These are phyloP conservation scores for Cairina moschata DNA, from an alignment of 2,113 vertebrate species.

Conservation along the genomic window DNA sequence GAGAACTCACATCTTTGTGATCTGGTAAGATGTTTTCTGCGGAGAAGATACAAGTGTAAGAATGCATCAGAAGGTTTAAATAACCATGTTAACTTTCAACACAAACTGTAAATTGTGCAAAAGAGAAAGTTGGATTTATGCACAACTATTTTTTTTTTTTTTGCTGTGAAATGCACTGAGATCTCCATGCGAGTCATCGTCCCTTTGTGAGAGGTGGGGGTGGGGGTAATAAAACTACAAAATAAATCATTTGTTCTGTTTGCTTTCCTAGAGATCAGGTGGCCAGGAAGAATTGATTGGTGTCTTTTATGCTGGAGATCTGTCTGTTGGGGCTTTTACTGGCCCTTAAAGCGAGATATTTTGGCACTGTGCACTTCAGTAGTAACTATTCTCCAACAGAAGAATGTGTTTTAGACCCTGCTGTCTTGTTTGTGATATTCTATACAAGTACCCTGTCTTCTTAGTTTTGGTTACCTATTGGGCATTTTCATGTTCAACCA, in stretches of 20 bases:
- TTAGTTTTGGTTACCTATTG: not conserved
- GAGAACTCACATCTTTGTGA: conserved; percentile 56
- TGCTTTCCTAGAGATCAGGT: conserved; percentile 55
- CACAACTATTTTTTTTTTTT: conserved; percentile 71
- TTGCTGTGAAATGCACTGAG: conserved; percentile 92
- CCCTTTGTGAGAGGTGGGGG: conserved; percentile 80
- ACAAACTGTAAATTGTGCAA: conserved; percentile 64
- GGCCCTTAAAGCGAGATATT: not conserved
- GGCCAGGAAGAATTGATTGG: not conserved
- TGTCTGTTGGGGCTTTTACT: not conserved
- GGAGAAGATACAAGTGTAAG: conserved; percentile 47
- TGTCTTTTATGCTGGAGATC: not conserved
- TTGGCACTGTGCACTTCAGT: conserved; percentile 3
- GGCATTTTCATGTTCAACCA: conserved; percentile 33
- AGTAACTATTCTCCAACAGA: not conserved
- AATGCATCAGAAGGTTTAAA: conserved; percentile 62
- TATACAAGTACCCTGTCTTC: not conserved
- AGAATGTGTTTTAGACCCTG: not conserved
- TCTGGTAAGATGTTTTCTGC: conserved; percentile 58
- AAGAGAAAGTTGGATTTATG: conserved; percentile 59
- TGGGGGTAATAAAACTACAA: conserved; percentile 78
- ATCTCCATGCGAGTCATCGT: conserved; percentile 78
- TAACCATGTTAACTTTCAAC: conserved; percentile 61
- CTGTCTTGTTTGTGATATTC: conserved; percentile 23
- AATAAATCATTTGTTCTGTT: conserved; percentile 63